Percentiles rank a stretch among this genome's conserved stretches.
Evolutionary conservation across 2,113 vertebrate species (phyloP).

Genomic region (Thalassoma bifasciatum): DNA sequence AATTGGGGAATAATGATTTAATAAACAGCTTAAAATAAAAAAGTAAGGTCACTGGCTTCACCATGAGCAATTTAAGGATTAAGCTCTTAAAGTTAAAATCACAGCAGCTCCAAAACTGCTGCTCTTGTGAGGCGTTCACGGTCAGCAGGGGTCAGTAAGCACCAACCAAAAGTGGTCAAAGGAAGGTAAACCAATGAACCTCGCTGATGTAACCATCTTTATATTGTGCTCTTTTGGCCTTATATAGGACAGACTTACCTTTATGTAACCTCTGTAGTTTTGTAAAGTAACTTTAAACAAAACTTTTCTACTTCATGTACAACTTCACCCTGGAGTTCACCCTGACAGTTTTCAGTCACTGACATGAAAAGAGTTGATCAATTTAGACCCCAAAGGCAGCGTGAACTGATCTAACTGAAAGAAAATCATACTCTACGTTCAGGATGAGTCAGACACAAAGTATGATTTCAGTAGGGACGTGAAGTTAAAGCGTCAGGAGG

Average conservation of each 20-base stretch:
- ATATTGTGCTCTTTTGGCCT: background rate
- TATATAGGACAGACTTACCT: conserved; percentile 2
- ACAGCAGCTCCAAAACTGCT: too few species aligned
- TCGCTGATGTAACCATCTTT: conserved; percentile 2
- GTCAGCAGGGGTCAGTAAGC: too few species aligned
- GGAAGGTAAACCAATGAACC: too few species aligned
- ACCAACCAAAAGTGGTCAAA: too few species aligned
- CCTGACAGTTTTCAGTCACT: background rate
- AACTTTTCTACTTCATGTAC: background rate
- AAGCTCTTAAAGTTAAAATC: too few species aligned
- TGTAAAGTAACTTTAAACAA: background rate
- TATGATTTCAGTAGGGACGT: background rate
- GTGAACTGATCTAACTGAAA: background rate
- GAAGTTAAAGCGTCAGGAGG: background rate
- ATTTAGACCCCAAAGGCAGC: background rate
- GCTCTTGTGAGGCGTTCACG: too few species aligned
- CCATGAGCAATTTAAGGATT: too few species aligned
- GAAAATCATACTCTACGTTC: background rate
- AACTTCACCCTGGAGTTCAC: background rate
- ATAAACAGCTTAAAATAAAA: too few species aligned
- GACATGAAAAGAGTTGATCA: background rate
- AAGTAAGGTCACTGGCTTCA: too few species aligned
- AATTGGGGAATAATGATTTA: too few species aligned
- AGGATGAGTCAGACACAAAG: conserved; percentile 2
- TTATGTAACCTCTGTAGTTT: background rate